phyloP scores from a whole-genome alignment of 2,888 invertebrate genomes.

The Dusona sp. region DNA sequence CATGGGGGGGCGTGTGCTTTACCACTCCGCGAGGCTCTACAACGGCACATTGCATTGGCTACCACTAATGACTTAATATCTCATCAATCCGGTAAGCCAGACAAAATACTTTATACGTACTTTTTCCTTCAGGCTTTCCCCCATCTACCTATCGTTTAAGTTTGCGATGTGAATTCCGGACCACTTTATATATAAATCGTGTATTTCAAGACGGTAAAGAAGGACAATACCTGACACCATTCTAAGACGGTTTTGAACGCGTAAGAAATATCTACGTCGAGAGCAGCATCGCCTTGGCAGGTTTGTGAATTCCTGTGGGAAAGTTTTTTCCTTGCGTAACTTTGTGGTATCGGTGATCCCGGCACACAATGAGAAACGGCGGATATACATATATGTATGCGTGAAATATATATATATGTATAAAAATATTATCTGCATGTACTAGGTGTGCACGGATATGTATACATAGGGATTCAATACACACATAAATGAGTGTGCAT shows the following conservation, averaged over 20 bases:
- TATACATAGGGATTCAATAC: conserved; percentile 1
- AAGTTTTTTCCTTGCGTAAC: conserved; percentile 73
- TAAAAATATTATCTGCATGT: neutral
- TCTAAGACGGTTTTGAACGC: conserved; percentile 64
- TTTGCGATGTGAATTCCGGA: neutral
- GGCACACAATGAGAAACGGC: conserved; percentile 68
- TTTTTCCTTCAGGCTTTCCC: neutral
- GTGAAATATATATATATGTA: conserved; percentile 4
- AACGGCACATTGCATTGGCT: neutral
- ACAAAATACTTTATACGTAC: neutral
- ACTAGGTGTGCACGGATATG: neutral
- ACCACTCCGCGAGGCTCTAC: neutral
- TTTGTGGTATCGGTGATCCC: conserved; percentile 66
- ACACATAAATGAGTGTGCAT: conserved; percentile 19
- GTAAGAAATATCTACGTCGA: conserved; percentile 46
- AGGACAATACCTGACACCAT: conserved; percentile 66
- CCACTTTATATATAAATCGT: conserved; percentile 5
- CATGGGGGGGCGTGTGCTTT: neutral
- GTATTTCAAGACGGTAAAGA: conserved; percentile 45
- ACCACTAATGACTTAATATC: neutral
- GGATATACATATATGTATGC: conserved; percentile 12
- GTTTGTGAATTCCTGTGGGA: conserved; percentile 77
- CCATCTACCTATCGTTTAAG: neutral
- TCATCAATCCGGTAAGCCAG: neutral
- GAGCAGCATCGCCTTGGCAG: conserved; percentile 61